These are phyloP conservation scores for Eleginops maclovinus DNA, from an alignment of 2,113 vertebrate species.

Conservation along the genomic window DNA sequence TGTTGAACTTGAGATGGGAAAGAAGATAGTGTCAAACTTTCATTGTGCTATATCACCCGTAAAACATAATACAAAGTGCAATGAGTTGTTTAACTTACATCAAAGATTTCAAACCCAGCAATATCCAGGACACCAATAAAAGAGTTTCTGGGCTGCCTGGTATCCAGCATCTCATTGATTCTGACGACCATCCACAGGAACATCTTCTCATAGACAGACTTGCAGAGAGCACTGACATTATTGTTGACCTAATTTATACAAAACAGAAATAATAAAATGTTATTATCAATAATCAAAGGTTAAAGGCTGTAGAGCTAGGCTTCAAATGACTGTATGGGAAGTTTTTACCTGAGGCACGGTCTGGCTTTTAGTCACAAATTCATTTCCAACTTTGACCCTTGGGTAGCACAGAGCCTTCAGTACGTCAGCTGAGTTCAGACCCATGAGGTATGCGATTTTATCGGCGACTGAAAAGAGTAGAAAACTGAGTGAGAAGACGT, in stretches of 20 bases:
- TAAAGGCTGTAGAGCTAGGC: background rate
- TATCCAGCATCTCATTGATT: constrained; percentile 84
- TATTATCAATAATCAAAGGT: background rate
- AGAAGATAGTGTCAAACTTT: background rate
- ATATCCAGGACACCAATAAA: constrained; percentile 86
- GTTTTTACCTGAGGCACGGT: constrained; percentile 79
- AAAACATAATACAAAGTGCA: background rate
- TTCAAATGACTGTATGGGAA: background rate
- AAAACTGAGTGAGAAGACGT: constrained; percentile 21
- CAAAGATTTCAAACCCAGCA: constrained; percentile 86
- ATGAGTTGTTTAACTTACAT: constrained; percentile 71
- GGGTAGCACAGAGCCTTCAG: constrained; percentile 83
- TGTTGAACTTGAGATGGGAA: constrained; percentile 85
- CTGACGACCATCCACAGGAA: constrained; percentile 85
- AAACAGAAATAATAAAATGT: background rate
- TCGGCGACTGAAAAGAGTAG: constrained; percentile 68
- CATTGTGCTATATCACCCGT: background rate
- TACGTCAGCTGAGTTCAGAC: constrained; percentile 84
- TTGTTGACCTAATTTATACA: constrained; percentile 71
- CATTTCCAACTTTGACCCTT: constrained; percentile 85
- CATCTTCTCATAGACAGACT: constrained; percentile 87
- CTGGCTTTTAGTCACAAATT: constrained; percentile 80
- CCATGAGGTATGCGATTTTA: constrained; percentile 84
- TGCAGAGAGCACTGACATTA: constrained; percentile 77
- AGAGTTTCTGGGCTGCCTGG: constrained; percentile 79